Percentiles rank a stretch among this genome's conserved stretches.
phyloP scores from a whole-genome alignment of 30 jellyfish, hydroid and myxozoan species.

The Cassiopea andromeda region DNA sequence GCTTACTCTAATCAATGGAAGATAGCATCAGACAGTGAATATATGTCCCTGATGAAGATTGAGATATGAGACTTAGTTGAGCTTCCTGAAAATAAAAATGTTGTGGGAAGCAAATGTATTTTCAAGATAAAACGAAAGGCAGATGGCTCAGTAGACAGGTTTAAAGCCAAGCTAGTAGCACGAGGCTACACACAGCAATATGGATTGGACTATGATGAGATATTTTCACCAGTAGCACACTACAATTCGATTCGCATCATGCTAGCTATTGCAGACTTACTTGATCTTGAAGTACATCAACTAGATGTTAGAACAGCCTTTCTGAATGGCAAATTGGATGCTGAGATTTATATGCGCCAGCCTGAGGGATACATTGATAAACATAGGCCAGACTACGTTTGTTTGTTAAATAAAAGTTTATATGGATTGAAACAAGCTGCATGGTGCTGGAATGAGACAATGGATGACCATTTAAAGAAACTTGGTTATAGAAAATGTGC shows the following conservation, averaged over 20 bases:
- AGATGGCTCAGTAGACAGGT: background rate
- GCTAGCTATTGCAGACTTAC: constrained; percentile 12
- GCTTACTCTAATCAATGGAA: constrained; percentile 28
- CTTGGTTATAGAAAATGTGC: background rate
- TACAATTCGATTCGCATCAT: constrained; percentile 20
- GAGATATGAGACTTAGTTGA: constrained; percentile 58
- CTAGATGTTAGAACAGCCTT: constrained; percentile 58
- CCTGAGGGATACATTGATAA: constrained; percentile 34
- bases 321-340: constrained; percentile 23
- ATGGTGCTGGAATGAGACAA: constrained; percentile 19
- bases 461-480: background rate
- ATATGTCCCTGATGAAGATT: constrained; percentile 36
- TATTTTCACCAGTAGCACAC: constrained; percentile 29
- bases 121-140: background rate
- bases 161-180: background rate
- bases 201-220: constrained; percentile 21
- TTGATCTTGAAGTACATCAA: constrained; percentile 20
- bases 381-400: constrained; percentile 24
- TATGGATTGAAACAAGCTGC: constrained; percentile 48
- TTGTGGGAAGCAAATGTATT: constrained; percentile 22
- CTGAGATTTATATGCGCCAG: constrained; percentile 40
- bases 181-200: constrained; percentile 3
- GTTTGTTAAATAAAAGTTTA: constrained; percentile 10
- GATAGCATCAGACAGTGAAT: constrained; percentile 40
- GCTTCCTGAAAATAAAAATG: constrained; percentile 50